phyloP scores from a whole-genome alignment of 64 coral and sea anemone species.

The Actinia equina region DNA sequence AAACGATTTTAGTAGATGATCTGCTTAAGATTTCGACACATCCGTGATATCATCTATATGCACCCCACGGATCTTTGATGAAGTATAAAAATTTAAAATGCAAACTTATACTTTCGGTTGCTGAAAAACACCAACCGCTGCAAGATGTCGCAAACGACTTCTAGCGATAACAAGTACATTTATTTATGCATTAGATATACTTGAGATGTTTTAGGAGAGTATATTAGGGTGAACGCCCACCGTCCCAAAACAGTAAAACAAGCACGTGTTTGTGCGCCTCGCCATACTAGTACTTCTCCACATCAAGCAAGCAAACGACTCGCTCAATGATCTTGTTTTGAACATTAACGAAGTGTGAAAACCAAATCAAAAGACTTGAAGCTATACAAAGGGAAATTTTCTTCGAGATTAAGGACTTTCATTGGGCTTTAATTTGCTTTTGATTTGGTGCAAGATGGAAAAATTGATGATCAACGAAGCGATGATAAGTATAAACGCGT shows the following conservation, averaged over 20 bases:
- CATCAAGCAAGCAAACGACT: background rate
- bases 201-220: background rate
- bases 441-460: background rate
- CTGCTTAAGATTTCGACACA: background rate
- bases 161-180: background rate
- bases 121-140: no score
- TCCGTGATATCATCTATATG: no score
- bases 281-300: background rate
- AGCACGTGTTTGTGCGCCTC: background rate
- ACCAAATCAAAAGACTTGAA: background rate
- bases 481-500: background rate
- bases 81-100: no score
- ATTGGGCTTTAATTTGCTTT: background rate
- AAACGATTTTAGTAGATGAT: background rate
- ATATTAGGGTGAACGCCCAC: slow-evolving; percentile 18
- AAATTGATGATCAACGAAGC: background rate
- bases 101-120: background rate
- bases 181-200: background rate
- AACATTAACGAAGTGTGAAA: background rate
- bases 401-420: background rate
- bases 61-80: no score
- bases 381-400: background rate
- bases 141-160: background rate
- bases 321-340: background rate
- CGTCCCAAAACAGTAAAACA: background rate